Base-by-base conservation (phyloP, 2,888 invertebrate genomes). In the Gisinianus flammeolus region DNA sequence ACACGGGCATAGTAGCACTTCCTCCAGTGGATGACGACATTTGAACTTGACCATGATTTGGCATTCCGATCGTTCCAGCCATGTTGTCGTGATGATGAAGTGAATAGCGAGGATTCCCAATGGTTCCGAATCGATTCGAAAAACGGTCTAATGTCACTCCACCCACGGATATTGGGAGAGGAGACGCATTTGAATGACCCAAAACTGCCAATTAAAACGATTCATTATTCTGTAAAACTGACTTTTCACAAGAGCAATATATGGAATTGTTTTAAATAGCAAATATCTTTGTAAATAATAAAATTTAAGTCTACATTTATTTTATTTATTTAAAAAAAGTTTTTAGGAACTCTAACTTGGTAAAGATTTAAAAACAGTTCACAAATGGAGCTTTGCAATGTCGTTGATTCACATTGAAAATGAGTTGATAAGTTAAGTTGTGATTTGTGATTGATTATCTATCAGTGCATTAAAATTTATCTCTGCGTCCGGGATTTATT, bases 1-100 rank as follows among this genome's bases (percentile, higher is more conserved):
- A 80, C 26, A 81, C 62, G 0, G 81, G 82, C 66, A 81, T 72
- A 0, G 81, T 80, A 31, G 80, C 81, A 33, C 77, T 72, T 22
- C 28, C 28, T 4, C 64, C 62, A 19, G 24, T 33, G 10, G 62
- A 26, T 22, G 76, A 33, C 2, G 70, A 10, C 0, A 77, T 30
- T 10, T 72, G 78, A n/a, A 79, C 78, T 31, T 78, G 70, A 31
- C 79, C 77, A 28, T 19, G 16, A 54, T 71, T 24, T n/a, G n/a
- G n/a, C n/a, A n/a, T n/a, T 35, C 35, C 35, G 24, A 62, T 62
- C 2, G 30, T 44, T 5, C 76, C 76, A 1, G 31, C 28, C n/a
- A n/a, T n/a, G 54, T 33, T 52, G 58, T 77, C 77, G 26, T 77
- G 77, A 30, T 64, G 62, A 22, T 77, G 77, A n/a, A 77, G 70